Percentiles rank a stretch among this genome's conserved stretches.
Conservation (phyloP, 2,113 vertebrate genomes). For the Cephalopterus ornatus region DNA sequence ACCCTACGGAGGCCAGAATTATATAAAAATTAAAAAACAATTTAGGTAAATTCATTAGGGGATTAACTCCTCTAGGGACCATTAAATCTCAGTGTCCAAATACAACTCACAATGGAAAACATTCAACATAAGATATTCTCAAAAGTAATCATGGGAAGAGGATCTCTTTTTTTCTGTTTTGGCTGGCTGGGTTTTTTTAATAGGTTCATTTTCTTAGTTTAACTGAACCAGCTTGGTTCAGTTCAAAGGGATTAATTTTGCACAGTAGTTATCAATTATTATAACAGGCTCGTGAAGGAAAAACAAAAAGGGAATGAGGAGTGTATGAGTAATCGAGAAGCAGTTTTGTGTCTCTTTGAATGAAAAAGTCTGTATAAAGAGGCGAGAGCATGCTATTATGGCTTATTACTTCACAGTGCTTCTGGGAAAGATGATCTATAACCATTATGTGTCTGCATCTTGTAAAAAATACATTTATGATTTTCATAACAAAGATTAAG, state of each 20-base stretch:
- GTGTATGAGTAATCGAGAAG: not conserved
- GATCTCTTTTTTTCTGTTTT: not conserved
- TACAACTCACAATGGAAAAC: not conserved
- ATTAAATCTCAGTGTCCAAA: not conserved
- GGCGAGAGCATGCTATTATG: not conserved
- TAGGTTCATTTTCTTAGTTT: not conserved
- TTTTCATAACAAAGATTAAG: not conserved
- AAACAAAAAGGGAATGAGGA: not conserved
- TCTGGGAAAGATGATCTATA: not conserved
- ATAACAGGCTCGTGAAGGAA: not conserved
- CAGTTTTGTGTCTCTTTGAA: not conserved
- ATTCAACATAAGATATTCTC: not conserved
- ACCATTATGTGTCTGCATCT: not conserved
- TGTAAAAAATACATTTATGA: not conserved
- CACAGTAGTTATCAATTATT: not conserved
- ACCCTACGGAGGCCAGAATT: not conserved
- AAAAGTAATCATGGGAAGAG: not conserved
- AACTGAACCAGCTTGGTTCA: not conserved
- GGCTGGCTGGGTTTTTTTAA: no score
- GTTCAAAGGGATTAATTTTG: not conserved
- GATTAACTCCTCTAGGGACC: not conserved
- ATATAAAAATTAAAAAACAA: not conserved
- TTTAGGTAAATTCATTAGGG: not conserved
- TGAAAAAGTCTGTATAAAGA: not conserved
- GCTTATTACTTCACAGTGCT: not conserved